Conservation (phyloP, 2,113 vertebrate genomes). For the Ondatra zibethicus region DNA sequence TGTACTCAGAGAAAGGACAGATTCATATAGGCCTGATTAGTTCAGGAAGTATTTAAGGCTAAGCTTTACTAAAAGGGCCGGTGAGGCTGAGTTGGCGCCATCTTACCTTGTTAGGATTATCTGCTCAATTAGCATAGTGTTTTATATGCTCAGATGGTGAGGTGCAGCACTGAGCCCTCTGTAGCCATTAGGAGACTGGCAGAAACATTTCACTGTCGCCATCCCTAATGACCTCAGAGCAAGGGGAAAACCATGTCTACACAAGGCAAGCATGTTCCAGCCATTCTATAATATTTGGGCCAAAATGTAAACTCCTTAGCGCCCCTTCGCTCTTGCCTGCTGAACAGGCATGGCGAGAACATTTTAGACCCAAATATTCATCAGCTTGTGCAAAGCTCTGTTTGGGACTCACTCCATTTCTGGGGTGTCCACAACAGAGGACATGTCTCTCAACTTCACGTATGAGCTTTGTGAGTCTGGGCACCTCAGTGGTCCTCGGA, state of each 20-base stretch:
- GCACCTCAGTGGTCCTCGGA: background rate
- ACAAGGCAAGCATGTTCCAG: conserved; percentile 41
- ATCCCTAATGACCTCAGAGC: conserved; percentile 11
- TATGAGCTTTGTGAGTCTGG: background rate
- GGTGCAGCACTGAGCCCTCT: background rate
- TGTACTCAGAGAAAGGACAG: background rate
- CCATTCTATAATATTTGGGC: conserved; percentile 47
- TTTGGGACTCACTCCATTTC: background rate
- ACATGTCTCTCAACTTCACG: background rate
- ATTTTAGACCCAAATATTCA: conserved; percentile 59
- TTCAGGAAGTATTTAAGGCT: background rate
- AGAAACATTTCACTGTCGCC: background rate
- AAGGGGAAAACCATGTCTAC: conserved; percentile 26
- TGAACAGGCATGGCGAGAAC: background rate
- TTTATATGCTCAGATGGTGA: background rate
- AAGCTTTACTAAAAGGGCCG: background rate
- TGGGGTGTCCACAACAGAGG: background rate
- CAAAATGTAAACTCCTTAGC: conserved; percentile 27
- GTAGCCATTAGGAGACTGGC: conserved; percentile 10
- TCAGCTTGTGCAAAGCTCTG: conserved; percentile 8
- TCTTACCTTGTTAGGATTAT: background rate
- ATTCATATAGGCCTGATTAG: background rate
- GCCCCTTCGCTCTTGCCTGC: background rate
- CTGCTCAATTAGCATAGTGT: background rate
- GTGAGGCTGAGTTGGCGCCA: background rate